phyloP scores from a whole-genome alignment of 35 echinoderm and acorn worm genomes.

The Heliocidaris tuberculata region DNA sequence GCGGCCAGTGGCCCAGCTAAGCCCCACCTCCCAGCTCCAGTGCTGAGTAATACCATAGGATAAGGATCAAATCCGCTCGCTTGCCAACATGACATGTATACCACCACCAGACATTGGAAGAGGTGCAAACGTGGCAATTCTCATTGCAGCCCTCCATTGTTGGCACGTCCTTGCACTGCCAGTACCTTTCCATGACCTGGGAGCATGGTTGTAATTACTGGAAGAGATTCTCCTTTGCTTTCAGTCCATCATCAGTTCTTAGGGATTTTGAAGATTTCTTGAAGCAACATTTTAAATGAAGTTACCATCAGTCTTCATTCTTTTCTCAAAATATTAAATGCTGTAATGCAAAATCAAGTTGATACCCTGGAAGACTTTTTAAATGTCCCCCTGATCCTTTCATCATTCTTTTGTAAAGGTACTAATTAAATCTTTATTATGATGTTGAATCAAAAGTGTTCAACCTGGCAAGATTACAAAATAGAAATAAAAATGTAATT shows the following conservation, averaged over 20 bases:
- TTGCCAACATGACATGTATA: neutral
- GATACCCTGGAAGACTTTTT: too few species aligned
- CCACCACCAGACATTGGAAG: neutral
- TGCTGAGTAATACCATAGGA: neutral
- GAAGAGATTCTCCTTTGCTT: neutral
- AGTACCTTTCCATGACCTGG: neutral
- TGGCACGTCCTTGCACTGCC: neutral
- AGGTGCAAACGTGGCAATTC: constrained; percentile 8
- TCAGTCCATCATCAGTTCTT: constrained; percentile 1
- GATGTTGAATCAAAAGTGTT: too few species aligned
- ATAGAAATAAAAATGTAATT: too few species aligned
- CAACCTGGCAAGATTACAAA: too few species aligned
- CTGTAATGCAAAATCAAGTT: neutral
- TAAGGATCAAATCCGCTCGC: neutral
- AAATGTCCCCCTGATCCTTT: too few species aligned
- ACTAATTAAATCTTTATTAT: too few species aligned
- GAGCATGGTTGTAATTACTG: neutral
- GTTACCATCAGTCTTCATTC: neutral
- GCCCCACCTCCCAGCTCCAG: neutral
- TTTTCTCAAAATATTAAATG: neutral
- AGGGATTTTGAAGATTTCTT: neutral
- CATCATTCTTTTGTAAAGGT: too few species aligned
- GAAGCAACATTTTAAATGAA: neutral
- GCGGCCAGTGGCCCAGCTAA: neutral
- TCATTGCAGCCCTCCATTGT: neutral